Percentiles rank a stretch among this genome's conserved stretches.
Evolutionary conservation across 2,797 vertebrate species (phyloP).

Genomic region (Epinephelus malabaricus): DNA sequence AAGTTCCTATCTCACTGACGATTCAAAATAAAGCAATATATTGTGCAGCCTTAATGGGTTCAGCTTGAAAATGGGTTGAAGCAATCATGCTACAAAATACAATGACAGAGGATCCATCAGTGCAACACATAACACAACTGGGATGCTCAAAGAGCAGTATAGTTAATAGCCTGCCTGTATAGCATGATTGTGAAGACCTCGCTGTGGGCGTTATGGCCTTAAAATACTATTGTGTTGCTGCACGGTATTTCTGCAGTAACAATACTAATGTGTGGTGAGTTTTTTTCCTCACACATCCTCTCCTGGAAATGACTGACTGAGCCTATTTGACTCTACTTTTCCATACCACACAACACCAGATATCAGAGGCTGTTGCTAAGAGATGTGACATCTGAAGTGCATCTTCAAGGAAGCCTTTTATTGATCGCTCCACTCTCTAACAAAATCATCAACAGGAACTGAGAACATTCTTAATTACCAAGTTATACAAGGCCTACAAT

Average conservation of each 20-base stretch:
- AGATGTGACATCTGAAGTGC: slow-evolving; percentile 37
- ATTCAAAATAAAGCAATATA: no score
- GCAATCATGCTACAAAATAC: not conserved
- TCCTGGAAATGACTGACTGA: not conserved
- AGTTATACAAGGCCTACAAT: not conserved
- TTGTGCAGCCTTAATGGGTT: not conserved
- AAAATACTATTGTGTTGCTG: not conserved
- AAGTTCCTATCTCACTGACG: no score
- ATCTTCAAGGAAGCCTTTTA: slow-evolving; percentile 26
- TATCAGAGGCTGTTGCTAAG: slow-evolving; percentile 23
- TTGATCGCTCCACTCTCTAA: slow-evolving; percentile 1
- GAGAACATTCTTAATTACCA: slow-evolving; percentile 8
- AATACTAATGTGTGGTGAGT: not conserved
- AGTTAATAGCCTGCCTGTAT: not conserved
- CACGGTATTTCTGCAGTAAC: not conserved
- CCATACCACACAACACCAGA: not conserved
- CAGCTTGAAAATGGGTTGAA: not conserved
- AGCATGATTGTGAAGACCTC: not conserved
- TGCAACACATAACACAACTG: not conserved
- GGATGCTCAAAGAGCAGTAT: not conserved
- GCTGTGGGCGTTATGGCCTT: not conserved
- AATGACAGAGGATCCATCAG: not conserved
- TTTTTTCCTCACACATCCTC: not conserved
- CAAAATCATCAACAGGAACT: slow-evolving; percentile 12
- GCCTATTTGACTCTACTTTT: slow-evolving; percentile 1